Base-by-base conservation (phyloP, 2,888 invertebrate genomes). In the Helicoverpa assulta region DNA sequence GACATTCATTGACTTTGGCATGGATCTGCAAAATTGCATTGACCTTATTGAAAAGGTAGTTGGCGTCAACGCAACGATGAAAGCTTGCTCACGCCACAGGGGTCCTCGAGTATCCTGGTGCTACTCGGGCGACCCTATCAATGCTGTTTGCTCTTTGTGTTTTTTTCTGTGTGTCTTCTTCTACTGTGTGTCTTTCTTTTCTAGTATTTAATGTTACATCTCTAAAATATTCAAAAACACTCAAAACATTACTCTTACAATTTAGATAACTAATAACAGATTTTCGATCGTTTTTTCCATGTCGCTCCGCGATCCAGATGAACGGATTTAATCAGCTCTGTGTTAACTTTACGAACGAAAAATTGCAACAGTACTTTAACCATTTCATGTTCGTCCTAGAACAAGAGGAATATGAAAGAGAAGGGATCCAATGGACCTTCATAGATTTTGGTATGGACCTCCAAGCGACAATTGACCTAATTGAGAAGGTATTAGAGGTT, bases 1-100 rank as follows among this genome's bases (percentile, higher is more conserved):
- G 99, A 97, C 97, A 89, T 99, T 99, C 96, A 99, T 99, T 96
- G 99, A 99, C 96, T 99, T 99, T 96, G 99, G 99, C 96, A 98
- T 99, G 98, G 99, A 99, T 96, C 97, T 99, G 95, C 97, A 98
- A 92, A 98, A 98, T 94, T 99, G 99, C 97, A 99, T 99, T 96
- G 99, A 99, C 95, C 97, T 99, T 92, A 98, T 98, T 93, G 98
- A 98, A 96, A 98, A 98, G 98, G 98, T 98, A 98, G 94, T 94
- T 94, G 96, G 96, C 95, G 93, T 91, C 89, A 94, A 94, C 90
- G 94, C 94, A 94, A 92, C 92, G 85, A 91, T 89, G 91, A 93
- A 92, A 92, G 94, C 95, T 95, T 95, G 95, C 94, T 91, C 92
- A 92, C 94, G 95, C 95, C 95, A 94, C 86, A 50, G 67, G 85